Evolutionary conservation across 2,113 vertebrate genomes (phyloP), one percentile per base, ranked within the genome.

Genomic region (Nannospalax galili): DNA sequence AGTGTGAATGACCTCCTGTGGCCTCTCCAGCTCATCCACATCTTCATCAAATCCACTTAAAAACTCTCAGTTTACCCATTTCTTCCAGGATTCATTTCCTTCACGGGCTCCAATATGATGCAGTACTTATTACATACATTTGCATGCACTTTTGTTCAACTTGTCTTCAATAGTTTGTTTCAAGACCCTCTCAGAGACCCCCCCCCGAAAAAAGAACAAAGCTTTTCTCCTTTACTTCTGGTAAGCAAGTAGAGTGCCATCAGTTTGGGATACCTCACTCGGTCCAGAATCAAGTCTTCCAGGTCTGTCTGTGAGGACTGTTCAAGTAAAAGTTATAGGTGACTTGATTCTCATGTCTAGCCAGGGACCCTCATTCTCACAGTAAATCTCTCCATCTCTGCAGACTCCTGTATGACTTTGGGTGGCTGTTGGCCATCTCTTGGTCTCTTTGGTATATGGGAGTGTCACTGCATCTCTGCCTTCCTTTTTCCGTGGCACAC

Each of bases 401-500:
- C 22, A 45, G 60, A 35, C 45, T 88, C 85, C 35, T 26, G 1
- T 22, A 26, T 15, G 1, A 32, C 58, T 16, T 40, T 12, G 3
- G 40, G 35, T 40, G 19, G 65, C 28, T 5, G 0, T 11, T 56
- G 75, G 20, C 12, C 10, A 5, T 28, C 10, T 9, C 35, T 19
- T 2, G 15, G 9, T 4, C 32, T 22, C 26, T 37, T 45, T 42
- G 86, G 19, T 42, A 52, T 4, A 28, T 35, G 40, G 74, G 12
- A 1, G 11, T 26, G 12, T 65, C 74, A 15, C 3, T 14, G 15
- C 1, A 0, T 12, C 52, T 60, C 32, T 6, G 26, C 22, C 26
- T 3, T 62, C 37, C 0, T 24, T 20, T 60, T 11, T 12, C 1
- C 3, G 1, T 7, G 0, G 6, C 48, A 12, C 16, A 11, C 42